phyloP scores from a whole-genome alignment of 1,140 invertebrate species.

The Trigoniulus corallinus region DNA sequence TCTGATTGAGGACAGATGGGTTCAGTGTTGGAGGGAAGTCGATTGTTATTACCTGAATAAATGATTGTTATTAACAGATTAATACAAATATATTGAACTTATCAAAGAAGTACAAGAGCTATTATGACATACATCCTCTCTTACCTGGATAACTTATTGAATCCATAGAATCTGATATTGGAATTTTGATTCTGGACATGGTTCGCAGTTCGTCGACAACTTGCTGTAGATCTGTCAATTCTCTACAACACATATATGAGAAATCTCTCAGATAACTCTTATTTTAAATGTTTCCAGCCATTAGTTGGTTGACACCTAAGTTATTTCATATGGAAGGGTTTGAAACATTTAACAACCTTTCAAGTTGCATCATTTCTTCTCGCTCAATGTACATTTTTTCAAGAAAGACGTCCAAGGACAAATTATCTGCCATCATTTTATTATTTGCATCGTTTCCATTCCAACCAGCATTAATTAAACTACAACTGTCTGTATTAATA shows the following conservation, averaged over 20 bases:
- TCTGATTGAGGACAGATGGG: constrained; percentile 1
- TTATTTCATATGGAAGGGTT: not conserved
- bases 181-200: constrained; percentile 4
- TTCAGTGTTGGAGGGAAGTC: constrained; percentile 1
- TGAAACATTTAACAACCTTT: not conserved
- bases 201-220: constrained; percentile 7
- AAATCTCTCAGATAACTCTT: constrained; percentile 14
- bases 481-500: not conserved
- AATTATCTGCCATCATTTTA: not conserved
- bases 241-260: constrained; percentile 11
- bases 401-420: not conserved
- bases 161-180: not conserved
- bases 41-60: not conserved
- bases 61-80: not conserved
- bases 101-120: no score
- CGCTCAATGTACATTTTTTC: not conserved
- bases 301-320: no score
- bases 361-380: constrained; percentile 6
- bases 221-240: constrained; percentile 12
- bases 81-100: no score
- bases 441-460: not conserved
- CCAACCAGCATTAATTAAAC: not conserved
- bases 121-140: no score
- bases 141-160: not conserved
- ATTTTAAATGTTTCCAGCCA: constrained; percentile 13